A percentile compares a stretch with the other conserved stretches of the same genome.
Conservation (phyloP, 1,140 invertebrate species). For the Euura saliciscinereae region DNA sequence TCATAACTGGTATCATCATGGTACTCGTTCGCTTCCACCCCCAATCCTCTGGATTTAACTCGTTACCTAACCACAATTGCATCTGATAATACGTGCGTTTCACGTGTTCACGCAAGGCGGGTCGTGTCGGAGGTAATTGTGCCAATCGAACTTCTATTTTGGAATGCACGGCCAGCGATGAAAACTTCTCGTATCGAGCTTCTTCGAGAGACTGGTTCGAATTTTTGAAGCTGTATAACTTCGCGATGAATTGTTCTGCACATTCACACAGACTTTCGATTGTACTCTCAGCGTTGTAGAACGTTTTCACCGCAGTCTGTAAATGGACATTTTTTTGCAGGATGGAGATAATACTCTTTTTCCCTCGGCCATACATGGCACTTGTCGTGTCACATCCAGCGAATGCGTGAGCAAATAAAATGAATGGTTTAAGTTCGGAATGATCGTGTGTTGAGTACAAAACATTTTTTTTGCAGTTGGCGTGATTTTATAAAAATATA, state of each 20-base stretch:
- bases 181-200: not conserved
- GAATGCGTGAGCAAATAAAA: conserved; percentile 27
- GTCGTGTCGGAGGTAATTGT: not conserved
- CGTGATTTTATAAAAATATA: conserved; percentile 20
- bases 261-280: not conserved
- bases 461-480: not conserved
- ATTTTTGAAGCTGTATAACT: not conserved
- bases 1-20: not conserved
- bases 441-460: conserved; percentile 14
- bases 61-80: not conserved
- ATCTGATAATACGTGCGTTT: not conserved
- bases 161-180: not conserved
- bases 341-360: conserved; percentile 19
- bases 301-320: not conserved
- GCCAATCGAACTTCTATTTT: not conserved
- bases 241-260: not conserved
- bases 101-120: not conserved
- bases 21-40: not conserved
- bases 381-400: conserved; percentile 24
- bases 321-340: conserved; percentile 12
- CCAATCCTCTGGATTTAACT: not conserved
- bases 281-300: not conserved
- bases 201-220: not conserved
- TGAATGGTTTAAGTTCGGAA: conserved; percentile 16
- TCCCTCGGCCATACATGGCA: conserved; percentile 19